A percentile compares a stretch with the other conserved stretches of the same genome.
Conservation (phyloP, 1,140 invertebrate species). For the Catajapyx aquilonaris region DNA sequence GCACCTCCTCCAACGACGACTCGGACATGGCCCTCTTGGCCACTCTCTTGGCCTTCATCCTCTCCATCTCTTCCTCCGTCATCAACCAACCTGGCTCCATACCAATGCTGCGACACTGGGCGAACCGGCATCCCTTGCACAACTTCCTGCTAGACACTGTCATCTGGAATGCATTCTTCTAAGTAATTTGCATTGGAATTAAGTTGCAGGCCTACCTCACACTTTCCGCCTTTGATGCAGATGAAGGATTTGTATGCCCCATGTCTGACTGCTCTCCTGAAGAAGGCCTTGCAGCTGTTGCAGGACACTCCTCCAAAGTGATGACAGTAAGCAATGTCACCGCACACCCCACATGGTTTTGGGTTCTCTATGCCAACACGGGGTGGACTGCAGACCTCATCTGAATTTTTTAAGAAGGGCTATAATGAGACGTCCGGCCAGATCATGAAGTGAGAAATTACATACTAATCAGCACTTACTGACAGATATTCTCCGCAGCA, state of each 20-base stretch:
- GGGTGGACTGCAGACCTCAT: too few relatives aligned
- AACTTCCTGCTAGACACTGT: slow-evolving; percentile 16
- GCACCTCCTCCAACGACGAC: slow-evolving; percentile 1
- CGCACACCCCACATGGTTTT: too few relatives aligned
- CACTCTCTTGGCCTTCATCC: slow-evolving; percentile 17
- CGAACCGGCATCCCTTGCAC: slow-evolving; percentile 20
- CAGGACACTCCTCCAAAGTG: slow-evolving; percentile 24
- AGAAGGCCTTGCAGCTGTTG: slow-evolving; percentile 23
- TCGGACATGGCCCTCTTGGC: slow-evolving; percentile 7
- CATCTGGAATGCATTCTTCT: slow-evolving; percentile 9
- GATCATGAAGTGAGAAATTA: too few relatives aligned
- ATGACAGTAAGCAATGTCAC: slow-evolving; percentile 20
- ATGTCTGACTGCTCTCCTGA: slow-evolving; percentile 19
- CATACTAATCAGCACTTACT: too few relatives aligned
- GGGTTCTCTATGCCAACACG: too few relatives aligned
- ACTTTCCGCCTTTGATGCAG: slow-evolving; percentile 17
- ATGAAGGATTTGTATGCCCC: slow-evolving; percentile 18
- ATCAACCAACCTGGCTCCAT: slow-evolving; percentile 28
- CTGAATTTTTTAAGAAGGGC: too few relatives aligned
- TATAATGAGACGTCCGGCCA: too few relatives aligned
- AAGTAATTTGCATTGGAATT: background rate
- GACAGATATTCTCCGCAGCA: too few relatives aligned
- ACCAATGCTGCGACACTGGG: slow-evolving; percentile 22
- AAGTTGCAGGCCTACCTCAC: slow-evolving; percentile 8
- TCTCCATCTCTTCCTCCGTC: slow-evolving; percentile 21